These are phyloP conservation scores for Tiliqua scincoides DNA, from an alignment of 2,113 vertebrate species.

Conservation along the genomic window DNA sequence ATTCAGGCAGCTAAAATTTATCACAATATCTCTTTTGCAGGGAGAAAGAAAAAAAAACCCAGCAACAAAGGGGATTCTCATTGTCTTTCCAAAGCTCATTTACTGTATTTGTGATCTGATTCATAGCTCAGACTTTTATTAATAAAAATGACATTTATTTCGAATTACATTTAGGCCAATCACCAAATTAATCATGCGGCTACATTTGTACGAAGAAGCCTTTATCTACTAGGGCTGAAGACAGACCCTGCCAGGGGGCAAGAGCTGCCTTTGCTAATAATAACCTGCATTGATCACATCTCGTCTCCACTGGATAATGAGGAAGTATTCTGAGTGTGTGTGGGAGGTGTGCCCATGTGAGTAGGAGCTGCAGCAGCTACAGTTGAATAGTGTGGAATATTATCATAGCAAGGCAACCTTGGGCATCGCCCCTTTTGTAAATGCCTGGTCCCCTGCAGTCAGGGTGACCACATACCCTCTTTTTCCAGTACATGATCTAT, in stretches of 20 bases:
- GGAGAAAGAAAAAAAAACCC: not conserved
- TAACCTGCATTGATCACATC: slow-evolving; percentile 1
- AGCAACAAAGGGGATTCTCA: not conserved
- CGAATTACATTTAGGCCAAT: slow-evolving; percentile 26
- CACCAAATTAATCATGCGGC: slow-evolving; percentile 32
- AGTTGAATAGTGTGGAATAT: not conserved
- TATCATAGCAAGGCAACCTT: not conserved
- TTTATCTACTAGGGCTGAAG: slow-evolving; percentile 16
- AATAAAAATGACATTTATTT: slow-evolving; percentile 38
- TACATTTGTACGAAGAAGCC: slow-evolving; percentile 3
- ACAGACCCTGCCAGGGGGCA: slow-evolving; percentile 1
- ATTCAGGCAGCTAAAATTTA: slow-evolving; percentile 2
- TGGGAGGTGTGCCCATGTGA: not conserved
- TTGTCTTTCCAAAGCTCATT: not conserved
- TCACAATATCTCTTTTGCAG: not conserved
- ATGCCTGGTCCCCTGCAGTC: too few relatives aligned
- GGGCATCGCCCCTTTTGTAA: too few relatives aligned
- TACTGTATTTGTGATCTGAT: slow-evolving; percentile 31
- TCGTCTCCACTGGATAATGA: not conserved
- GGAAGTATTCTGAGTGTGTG: not conserved
- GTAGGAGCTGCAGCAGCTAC: not conserved
- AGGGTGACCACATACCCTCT: too few relatives aligned
- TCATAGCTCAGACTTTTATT: slow-evolving; percentile 2
- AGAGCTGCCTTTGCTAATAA: slow-evolving; percentile 28
- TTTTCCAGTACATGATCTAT: too few relatives aligned